phyloP scores from a whole-genome alignment of 2,113 vertebrate genomes.

The Scophthalmus maximus region DNA sequence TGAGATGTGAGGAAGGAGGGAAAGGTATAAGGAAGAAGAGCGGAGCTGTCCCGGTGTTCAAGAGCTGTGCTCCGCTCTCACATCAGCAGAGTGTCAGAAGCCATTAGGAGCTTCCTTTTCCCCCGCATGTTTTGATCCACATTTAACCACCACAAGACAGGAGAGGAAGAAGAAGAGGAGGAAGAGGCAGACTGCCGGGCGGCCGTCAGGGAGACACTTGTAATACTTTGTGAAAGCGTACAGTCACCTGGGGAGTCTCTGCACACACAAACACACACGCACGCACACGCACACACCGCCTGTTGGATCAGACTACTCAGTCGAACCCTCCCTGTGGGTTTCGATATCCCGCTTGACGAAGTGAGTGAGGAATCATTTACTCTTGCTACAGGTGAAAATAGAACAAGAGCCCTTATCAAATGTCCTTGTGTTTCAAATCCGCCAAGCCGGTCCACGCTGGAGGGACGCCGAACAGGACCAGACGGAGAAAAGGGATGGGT shows the following conservation, averaged over 20 bases:
- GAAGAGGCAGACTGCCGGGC: constrained; percentile 47
- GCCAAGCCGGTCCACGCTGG: background rate
- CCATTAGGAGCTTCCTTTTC: constrained; percentile 55
- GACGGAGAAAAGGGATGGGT: background rate
- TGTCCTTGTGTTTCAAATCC: constrained; percentile 17
- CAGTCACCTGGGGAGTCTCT: constrained; percentile 62
- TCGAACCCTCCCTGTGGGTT: constrained; percentile 11
- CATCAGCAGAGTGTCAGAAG: constrained; percentile 61
- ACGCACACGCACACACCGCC: too few relatives aligned
- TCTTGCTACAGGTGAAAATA: constrained; percentile 13
- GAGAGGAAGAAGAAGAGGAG: constrained; percentile 38
- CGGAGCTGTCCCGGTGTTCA: constrained; percentile 35
- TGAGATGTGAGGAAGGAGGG: constrained; percentile 36
- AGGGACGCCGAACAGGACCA: background rate
- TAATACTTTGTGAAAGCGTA: constrained; percentile 68
- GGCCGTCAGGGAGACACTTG: constrained; percentile 48
- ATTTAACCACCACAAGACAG: constrained; percentile 61
- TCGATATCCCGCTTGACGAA: constrained; percentile 37
- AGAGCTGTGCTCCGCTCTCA: constrained; percentile 55
- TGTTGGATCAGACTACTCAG: constrained; percentile 42
- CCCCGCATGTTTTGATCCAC: constrained; percentile 73
- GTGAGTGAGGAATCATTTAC: background rate
- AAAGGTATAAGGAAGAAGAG: constrained; percentile 18
- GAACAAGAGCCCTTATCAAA: constrained; percentile 1
- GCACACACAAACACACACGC: too few relatives aligned